These are phyloP conservation scores for Rosalia funebris DNA, from an alignment of 2,888 invertebrate genomes.

Conservation along the genomic window DNA sequence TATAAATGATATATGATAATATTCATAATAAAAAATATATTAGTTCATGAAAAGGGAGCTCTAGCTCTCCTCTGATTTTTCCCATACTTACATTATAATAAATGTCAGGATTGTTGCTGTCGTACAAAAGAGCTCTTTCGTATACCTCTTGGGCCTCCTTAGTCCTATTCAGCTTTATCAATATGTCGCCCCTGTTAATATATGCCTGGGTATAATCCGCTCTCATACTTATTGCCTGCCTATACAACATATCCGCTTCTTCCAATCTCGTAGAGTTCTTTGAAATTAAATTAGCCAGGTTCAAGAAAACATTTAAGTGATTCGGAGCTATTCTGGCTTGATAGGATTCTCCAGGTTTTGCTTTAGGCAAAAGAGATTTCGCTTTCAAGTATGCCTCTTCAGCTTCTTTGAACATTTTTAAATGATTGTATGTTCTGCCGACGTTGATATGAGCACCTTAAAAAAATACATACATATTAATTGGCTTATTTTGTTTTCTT, in stretches of 20 bases:
- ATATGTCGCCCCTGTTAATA: constrained; percentile 95
- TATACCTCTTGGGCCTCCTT: constrained; percentile 95
- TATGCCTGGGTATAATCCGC: constrained; percentile 96
- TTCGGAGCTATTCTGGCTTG: constrained; percentile 96
- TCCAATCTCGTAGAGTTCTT: constrained; percentile 90
- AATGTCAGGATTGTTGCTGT: constrained; percentile 93
- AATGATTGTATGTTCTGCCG: constrained; percentile 91
- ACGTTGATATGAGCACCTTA: constrained; percentile 90
- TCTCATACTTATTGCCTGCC: constrained; percentile 97
- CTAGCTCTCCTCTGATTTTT: too few species aligned
- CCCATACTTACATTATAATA: constrained; percentile 86
- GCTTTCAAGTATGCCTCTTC: constrained; percentile 93
- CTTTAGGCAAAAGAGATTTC: constrained; percentile 88
- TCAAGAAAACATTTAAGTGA: constrained; percentile 94
- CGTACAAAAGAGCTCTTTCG: constrained; percentile 90
- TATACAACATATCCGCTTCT: constrained; percentile 93
- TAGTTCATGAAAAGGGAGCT: too few species aligned
- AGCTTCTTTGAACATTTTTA: constrained; percentile 88
- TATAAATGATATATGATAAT: too few species aligned
- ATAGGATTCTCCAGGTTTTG: constrained; percentile 93
- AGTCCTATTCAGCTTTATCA: constrained; percentile 93
- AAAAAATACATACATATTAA: constrained; percentile 11
- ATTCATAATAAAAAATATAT: too few species aligned
- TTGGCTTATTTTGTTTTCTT: not conserved
- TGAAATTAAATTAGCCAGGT: constrained; percentile 93